A percentile compares a stretch with the other conserved stretches of the same genome.
Evolutionary conservation across 64 coral and sea anemone genomes (phyloP).

Genomic region (Montipora cactus): DNA sequence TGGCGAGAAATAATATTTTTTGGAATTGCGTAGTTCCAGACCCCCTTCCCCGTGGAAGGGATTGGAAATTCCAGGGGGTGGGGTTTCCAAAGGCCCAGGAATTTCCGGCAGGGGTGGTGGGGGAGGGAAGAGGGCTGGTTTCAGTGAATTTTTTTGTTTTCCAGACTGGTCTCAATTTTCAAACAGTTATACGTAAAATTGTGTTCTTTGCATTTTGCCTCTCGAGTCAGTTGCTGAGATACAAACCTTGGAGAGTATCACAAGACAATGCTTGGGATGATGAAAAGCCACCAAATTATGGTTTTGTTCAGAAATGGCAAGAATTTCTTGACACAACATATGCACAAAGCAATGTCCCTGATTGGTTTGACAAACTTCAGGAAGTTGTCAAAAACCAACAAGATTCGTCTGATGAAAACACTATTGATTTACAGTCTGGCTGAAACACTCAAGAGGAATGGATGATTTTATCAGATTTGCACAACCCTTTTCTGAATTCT

Average conservation of each 20-base stretch:
- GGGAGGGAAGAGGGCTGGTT: no score
- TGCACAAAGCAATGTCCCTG: slow-evolving; percentile 24
- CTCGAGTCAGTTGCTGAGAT: background rate
- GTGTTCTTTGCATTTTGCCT: no score
- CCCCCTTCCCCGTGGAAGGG: no score
- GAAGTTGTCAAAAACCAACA: background rate
- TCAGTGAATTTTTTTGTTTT: no score
- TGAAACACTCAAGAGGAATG: background rate
- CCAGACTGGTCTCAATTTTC: no score
- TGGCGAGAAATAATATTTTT: no score
- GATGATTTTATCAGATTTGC: background rate
- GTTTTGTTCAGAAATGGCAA: slow-evolving; percentile 5
- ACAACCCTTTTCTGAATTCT: slow-evolving; percentile 2
- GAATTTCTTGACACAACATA: background rate
- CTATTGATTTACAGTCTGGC: background rate
- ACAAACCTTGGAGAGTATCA: background rate
- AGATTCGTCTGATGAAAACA: background rate
- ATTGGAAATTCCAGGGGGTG: no score
- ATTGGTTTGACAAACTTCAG: slow-evolving; percentile 25
- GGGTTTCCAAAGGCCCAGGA: no score
- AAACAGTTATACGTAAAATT: no score
- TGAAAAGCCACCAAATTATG: background rate
- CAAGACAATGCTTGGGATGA: slow-evolving; percentile 12
- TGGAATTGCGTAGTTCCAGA: no score
- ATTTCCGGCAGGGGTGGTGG: no score